These are phyloP conservation scores for Gasterosteus aculeatus DNA, from an alignment of 2,113 vertebrate genomes.

Conservation along the genomic window DNA sequence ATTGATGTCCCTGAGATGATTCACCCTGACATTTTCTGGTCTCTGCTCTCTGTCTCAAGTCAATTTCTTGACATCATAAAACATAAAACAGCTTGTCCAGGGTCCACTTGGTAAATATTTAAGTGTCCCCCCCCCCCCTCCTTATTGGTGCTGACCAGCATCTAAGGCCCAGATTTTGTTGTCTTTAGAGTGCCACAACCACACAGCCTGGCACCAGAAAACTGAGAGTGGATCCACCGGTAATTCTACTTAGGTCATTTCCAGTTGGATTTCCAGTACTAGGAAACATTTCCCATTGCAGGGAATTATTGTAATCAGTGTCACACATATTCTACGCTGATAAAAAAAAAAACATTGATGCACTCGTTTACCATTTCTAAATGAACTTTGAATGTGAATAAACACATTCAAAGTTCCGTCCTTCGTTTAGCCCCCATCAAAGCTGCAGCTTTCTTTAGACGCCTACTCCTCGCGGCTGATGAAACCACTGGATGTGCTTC, in stretches of 20 bases:
- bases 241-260: neutral
- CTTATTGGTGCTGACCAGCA: slow-evolving; percentile 34
- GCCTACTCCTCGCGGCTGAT: neutral
- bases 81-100: slow-evolving; percentile 59
- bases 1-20: slow-evolving; percentile 72
- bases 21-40: slow-evolving; percentile 69
- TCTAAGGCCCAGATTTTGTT: slow-evolving; percentile 3
- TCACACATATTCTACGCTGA: neutral
- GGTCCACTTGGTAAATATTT: slow-evolving; percentile 71
- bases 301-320: neutral
- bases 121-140: slow-evolving; percentile 15
- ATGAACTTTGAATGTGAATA: neutral
- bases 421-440: neutral
- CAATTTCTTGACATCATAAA: slow-evolving; percentile 62
- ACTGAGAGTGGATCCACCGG: neutral
- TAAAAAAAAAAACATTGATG: neutral
- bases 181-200: slow-evolving; percentile 3
- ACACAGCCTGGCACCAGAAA: neutral
- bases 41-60: slow-evolving; percentile 56
- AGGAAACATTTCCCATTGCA: neutral
- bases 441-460: neutral
- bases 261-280: neutral
- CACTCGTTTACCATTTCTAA: neutral
- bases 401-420: neutral
- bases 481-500: neutral